Conservation (phyloP, 1,140 invertebrate species). For the Archegozetes longisetosus region DNA sequence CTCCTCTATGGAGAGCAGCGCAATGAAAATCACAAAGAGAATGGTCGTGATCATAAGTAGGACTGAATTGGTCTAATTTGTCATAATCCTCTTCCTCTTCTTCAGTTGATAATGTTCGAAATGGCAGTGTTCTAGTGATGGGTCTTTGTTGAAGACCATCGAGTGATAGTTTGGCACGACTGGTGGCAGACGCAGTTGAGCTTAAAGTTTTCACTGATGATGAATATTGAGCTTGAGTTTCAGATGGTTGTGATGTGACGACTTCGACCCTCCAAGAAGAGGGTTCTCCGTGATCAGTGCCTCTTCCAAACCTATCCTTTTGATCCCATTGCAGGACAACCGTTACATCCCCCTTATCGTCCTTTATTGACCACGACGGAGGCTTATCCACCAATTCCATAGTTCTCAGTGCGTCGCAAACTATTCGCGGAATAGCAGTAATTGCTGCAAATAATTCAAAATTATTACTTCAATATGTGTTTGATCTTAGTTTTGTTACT, state of each 20-base stretch:
- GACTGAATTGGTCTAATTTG: constrained; percentile 13
- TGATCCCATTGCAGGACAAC: constrained; percentile 81
- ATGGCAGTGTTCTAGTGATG: constrained; percentile 18
- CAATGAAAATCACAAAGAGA: constrained; percentile 84
- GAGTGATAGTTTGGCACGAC: constrained; percentile 21
- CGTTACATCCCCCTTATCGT: constrained; percentile 82
- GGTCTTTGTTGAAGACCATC: constrained; percentile 18
- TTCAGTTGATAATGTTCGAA: constrained; percentile 9
- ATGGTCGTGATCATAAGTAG: constrained; percentile 22
- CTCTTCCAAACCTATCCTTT: constrained; percentile 22
- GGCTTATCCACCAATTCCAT: constrained; percentile 83
- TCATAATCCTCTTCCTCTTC: constrained; percentile 12
- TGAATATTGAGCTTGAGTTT: constrained; percentile 1
- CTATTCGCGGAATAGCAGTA: constrained; percentile 84
- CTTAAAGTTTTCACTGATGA: constrained; percentile 1
- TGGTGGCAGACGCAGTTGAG: constrained; percentile 11
- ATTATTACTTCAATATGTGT: constrained; percentile 8
- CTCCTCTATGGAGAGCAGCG: constrained; percentile 78
- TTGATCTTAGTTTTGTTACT: constrained; percentile 19
- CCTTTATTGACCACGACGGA: constrained; percentile 90
- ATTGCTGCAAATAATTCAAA: constrained; percentile 40
- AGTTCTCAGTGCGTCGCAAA: constrained; percentile 85
- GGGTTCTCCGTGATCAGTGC: constrained; percentile 20
- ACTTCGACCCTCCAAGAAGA: constrained; percentile 20
- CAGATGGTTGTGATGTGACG: not conserved